Base-by-base conservation (phyloP, 2,888 invertebrate species). In the Tenodera sinensis region DNA sequence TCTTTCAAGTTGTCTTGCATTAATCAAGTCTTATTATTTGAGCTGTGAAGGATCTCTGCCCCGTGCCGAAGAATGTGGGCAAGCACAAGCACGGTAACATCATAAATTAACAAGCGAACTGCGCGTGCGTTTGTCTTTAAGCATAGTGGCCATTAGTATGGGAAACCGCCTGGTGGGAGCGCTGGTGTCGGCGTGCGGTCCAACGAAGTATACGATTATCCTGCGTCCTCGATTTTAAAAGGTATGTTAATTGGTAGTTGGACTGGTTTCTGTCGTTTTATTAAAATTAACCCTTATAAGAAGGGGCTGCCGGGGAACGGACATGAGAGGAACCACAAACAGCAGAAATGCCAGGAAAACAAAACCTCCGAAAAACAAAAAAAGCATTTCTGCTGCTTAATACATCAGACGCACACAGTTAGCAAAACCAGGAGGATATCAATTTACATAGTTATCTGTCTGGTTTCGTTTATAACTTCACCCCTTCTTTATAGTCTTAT, bases 171-270 rank as follows among this genome's bases (percentile, higher is more conserved):
- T n/a, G 9, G 25, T 34, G 84, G 84, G 20, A 84, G 84, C 42
- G 54, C 85, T 85, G 54, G n/a, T 85, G 47, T 85, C 54, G 85
- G 54, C 54, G 54, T 71, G 54, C 54, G 54, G 54, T 71, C 54
- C 54, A 20, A 71, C 54, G 0, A 71, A 20, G 25, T 71, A 71
- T 85, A 47, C 42, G 47, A 85, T 47, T 85, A 85, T 27, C 47
- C 14, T 85, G 85, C 28, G 85, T 85, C 85, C 85, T 85, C 85
- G 85, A 85, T 85, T 47, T 84, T 85, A 47, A 27, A 47, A 85
- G 85, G 85, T 47, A 85, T 47, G 85, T 85, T 85, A 85, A 85
- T 85, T 85, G 85, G 85, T 28, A 85, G 85, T 28, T 85, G 28
- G 85, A 85, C 85, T 85, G 85, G 85, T 85, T 85, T 85, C 20